Conservation (phyloP, 2,113 vertebrate genomes). For the Corydoras maculifer region DNA sequence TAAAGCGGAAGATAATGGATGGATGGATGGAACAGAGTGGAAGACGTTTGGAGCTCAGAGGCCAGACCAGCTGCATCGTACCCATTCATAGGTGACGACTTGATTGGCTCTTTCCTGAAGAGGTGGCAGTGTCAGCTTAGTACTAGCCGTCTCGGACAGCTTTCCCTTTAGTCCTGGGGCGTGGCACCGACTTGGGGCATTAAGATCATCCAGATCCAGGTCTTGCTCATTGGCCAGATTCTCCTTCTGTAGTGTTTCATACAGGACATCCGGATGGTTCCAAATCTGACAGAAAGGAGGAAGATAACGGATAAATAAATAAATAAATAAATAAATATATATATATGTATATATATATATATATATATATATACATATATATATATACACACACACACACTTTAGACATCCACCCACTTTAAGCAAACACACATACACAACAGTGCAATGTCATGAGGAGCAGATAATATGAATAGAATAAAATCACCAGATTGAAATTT, state of each 20-base stretch:
- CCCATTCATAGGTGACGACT: slow-evolving; percentile 97
- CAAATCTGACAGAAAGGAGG: slow-evolving; percentile 75
- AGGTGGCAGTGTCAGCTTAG: slow-evolving; percentile 79
- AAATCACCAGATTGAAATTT: neutral
- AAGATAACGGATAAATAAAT: too few species aligned
- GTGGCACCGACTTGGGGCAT: slow-evolving; percentile 72
- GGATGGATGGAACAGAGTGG: too few species aligned
- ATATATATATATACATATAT: too few species aligned
- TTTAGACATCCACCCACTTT: too few species aligned
- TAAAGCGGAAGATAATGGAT: too few species aligned
- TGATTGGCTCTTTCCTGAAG: slow-evolving; percentile 92
- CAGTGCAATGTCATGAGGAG: too few species aligned
- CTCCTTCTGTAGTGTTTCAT: slow-evolving; percentile 93
- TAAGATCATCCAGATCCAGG: slow-evolving; percentile 90
- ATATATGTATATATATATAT: too few species aligned
- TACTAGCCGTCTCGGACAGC: slow-evolving; percentile 68
- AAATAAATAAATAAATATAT: too few species aligned
- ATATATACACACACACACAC: too few species aligned
- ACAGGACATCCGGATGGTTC: slow-evolving; percentile 97
- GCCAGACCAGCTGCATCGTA: slow-evolving; percentile 50
- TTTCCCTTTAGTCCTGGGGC: slow-evolving; percentile 77
- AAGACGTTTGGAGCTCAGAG: too few species aligned
- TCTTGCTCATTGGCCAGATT: slow-evolving; percentile 92
- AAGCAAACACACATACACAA: too few species aligned
- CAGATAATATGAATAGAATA: too few species aligned